Evolutionary conservation across 2,888 invertebrate species (phyloP).

Genomic region (Pomacea canaliculata): DNA sequence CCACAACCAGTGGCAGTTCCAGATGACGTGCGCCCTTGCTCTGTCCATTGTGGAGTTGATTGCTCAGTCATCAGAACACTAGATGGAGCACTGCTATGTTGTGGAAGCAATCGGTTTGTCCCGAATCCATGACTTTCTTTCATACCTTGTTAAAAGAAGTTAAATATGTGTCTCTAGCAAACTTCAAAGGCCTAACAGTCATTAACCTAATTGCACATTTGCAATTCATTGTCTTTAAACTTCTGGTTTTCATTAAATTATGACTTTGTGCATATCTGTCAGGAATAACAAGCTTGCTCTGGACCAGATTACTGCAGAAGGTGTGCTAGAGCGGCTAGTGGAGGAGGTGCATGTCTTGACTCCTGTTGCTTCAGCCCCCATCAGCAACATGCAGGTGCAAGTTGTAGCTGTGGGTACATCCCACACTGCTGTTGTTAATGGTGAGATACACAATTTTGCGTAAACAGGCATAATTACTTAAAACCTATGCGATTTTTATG

Average conservation of each 20-base stretch:
- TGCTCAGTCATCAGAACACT: conserved; percentile 65
- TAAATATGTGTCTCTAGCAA: too few species aligned
- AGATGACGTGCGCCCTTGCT: conserved; percentile 52
- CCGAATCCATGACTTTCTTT: too few species aligned
- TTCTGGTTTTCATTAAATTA: too few species aligned
- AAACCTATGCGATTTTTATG: too few species aligned
- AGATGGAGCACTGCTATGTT: conserved; percentile 58
- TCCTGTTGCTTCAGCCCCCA: conserved; percentile 51
- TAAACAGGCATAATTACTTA: too few species aligned
- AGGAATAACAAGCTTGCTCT: conserved; percentile 67
- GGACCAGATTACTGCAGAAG: conserved; percentile 50
- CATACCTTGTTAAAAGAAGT: too few species aligned
- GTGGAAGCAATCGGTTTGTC: conserved; percentile 35
- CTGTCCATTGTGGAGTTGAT: conserved; percentile 66
- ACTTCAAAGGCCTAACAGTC: too few species aligned
- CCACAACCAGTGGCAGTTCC: conserved; percentile 63
- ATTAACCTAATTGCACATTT: neutral
- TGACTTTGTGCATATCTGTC: conserved; percentile 1
- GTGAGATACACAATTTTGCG: conserved; percentile 34
- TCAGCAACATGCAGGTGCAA: conserved; percentile 49
- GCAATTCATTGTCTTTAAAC: neutral
- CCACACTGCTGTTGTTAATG: conserved; percentile 64
- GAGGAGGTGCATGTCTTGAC: conserved; percentile 63
- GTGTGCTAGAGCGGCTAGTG: conserved; percentile 42
- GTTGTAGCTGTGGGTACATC: conserved; percentile 66